Evolutionary conservation across 2,888 invertebrate species (phyloP).

Genomic region (Hydrotaea cyrtoneurina): DNA sequence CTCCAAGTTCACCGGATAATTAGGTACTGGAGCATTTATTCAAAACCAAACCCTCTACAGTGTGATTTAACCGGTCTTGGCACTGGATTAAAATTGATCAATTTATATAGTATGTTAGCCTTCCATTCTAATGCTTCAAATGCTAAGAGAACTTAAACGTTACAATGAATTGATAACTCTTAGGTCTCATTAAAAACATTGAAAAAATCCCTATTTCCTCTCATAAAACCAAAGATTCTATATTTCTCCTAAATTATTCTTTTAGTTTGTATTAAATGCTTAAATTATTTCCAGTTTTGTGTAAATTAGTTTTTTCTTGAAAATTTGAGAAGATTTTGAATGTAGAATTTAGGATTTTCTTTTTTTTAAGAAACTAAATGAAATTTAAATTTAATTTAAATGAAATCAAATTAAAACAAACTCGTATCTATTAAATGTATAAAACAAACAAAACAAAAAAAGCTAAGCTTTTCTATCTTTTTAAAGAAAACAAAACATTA

Average conservation of each 20-base stretch:
- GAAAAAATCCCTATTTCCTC: too few relatives aligned
- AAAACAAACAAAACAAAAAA: constrained; percentile 26
- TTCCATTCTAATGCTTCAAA: too few relatives aligned
- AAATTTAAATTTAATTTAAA: constrained; percentile 51
- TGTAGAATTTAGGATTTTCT: constrained; percentile 33
- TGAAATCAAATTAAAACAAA: constrained; percentile 33
- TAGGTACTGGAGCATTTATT: too few relatives aligned
- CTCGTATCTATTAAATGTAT: constrained; percentile 38
- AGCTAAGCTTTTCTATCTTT: constrained; percentile 53
- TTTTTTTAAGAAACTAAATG: constrained; percentile 15
- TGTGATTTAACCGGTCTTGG: too few relatives aligned
- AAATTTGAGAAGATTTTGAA: constrained; percentile 10
- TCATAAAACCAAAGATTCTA: not conserved
- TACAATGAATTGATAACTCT: too few relatives aligned
- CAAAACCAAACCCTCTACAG: too few relatives aligned
- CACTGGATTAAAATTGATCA: too few relatives aligned
- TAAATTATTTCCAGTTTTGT: constrained; percentile 1
- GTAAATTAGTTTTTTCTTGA: constrained; percentile 39
- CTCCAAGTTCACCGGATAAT: too few relatives aligned
- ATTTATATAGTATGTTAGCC: too few relatives aligned
- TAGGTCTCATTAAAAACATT: too few relatives aligned
- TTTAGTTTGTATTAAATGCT: not conserved
- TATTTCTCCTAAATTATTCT: not conserved
- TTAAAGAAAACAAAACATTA: not conserved
- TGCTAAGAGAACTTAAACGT: too few relatives aligned